These are phyloP conservation scores for Ectemnius lituratus DNA, from an alignment of 2,888 invertebrate species.

Conservation along the genomic window DNA sequence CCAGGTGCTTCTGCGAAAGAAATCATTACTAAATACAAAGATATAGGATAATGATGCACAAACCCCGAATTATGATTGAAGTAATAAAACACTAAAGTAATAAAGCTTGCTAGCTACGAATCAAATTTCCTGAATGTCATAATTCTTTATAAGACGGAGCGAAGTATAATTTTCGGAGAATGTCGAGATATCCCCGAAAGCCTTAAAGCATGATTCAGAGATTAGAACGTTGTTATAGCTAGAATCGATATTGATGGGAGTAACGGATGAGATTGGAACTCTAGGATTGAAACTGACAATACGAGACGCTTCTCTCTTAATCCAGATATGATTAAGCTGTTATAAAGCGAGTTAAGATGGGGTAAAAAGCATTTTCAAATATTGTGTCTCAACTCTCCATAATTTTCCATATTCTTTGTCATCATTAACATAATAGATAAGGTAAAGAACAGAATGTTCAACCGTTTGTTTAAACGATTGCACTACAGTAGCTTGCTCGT, in stretches of 20 bases:
- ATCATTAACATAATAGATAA: background rate
- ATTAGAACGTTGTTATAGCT: conserved; percentile 41
- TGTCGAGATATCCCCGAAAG: background rate
- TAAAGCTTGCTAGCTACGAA: no score
- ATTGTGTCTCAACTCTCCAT: no score
- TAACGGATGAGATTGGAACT: conserved; percentile 3
- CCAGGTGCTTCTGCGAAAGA: background rate
- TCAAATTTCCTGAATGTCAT: background rate
- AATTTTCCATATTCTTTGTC: conserved; percentile 41
- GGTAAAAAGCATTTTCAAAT: no score
- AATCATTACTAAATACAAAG: conserved; percentile 24
- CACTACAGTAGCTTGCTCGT: no score
- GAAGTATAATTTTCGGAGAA: background rate
- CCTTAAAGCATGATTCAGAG: conserved; percentile 17
- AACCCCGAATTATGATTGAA: no score
- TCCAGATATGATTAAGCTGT: conserved; percentile 42
- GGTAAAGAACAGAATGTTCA: no score
- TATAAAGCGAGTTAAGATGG: no score
- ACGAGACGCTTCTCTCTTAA: conserved; percentile 36
- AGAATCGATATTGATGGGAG: conserved; percentile 29
- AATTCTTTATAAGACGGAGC: conserved; percentile 18
- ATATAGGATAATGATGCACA: no score
- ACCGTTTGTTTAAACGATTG: no score
- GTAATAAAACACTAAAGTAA: no score
- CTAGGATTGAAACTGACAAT: conserved; percentile 45